A percentile compares a stretch with the other conserved stretches of the same genome.
Conservation (phyloP, 2,888 invertebrate species). For the Branchellion lobata region DNA sequence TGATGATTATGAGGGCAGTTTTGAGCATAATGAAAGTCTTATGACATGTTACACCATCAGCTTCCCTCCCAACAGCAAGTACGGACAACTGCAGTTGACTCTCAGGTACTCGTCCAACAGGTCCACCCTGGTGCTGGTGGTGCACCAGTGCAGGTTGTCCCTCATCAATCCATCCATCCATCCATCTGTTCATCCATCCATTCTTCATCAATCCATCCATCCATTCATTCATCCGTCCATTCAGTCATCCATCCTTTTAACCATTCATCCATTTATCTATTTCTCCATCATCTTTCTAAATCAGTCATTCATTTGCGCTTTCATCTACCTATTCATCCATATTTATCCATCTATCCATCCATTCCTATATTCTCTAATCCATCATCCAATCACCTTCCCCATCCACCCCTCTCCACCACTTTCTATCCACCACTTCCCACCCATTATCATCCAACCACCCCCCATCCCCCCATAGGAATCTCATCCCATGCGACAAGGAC, state of each 20-base stretch:
- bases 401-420: too few relatives aligned
- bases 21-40: too few relatives aligned
- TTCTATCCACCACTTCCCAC: too few relatives aligned
- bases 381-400: too few relatives aligned
- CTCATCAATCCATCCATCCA: neutral
- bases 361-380: too few relatives aligned
- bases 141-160: constrained; percentile 74
- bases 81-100: constrained; percentile 75
- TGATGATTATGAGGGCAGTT: too few relatives aligned
- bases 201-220: constrained; percentile 3
- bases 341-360: too few relatives aligned
- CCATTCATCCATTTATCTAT: neutral
- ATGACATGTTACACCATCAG: constrained; percentile 15
- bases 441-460: neutral
- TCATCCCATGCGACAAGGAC: constrained; percentile 58
- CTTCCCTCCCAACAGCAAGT: constrained; percentile 8
- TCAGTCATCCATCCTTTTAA: neutral
- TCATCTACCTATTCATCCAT: too few relatives aligned
- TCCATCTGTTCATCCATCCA: neutral
- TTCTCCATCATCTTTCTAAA: too few relatives aligned
- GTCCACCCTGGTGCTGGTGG: constrained; percentile 78
- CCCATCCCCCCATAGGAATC: constrained; percentile 44
- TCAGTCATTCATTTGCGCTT: too few relatives aligned
- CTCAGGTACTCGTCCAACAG: constrained; percentile 80
- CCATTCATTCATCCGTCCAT: constrained; percentile 7